A percentile compares a stretch with the other conserved stretches of the same genome.
Evolutionary conservation across 37 sponge, comb jelly and placozoan genomes (phyloP).

Genomic region (Theonella swinhoei): DNA sequence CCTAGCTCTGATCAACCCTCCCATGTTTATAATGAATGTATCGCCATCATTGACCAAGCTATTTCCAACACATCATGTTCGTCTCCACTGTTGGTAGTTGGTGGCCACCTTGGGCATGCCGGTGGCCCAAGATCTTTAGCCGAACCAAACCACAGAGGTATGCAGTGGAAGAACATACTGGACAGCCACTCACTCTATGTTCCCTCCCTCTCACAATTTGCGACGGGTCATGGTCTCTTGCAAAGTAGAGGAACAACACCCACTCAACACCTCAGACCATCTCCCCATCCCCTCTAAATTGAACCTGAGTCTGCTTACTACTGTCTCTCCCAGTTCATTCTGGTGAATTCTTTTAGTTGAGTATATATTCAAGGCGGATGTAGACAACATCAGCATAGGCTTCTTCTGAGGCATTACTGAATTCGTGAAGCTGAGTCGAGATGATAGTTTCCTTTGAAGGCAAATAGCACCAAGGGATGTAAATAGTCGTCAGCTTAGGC

Average conservation of each 20-base stretch:
- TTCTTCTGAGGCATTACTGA: conserved; percentile 40
- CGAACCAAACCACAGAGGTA: not conserved
- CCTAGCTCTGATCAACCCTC: not conserved
- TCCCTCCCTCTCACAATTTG: not conserved
- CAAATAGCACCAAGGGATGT: conserved; percentile 34
- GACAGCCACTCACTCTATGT: not conserved
- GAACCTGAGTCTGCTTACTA: not conserved
- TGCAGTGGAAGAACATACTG: not conserved
- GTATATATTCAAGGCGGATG: not conserved
- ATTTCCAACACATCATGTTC: not conserved
- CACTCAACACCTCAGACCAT: not conserved
- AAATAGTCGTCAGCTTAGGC: not conserved
- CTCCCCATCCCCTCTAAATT: not conserved
- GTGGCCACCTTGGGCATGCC: not conserved
- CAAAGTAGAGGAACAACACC: not conserved
- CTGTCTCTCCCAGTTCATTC: no score
- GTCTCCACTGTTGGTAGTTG: not conserved
- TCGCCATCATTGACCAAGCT: not conserved
- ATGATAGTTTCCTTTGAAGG: not conserved
- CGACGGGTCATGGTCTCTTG: not conserved
- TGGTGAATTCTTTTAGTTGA: not conserved
- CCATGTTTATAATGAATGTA: no score
- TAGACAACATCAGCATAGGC: conserved; percentile 37
- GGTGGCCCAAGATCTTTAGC: not conserved
- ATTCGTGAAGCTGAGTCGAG: conserved; percentile 32